These are phyloP conservation scores for Odocoileus hemionus DNA, from an alignment of 2,113 vertebrate genomes.

Conservation along the genomic window DNA sequence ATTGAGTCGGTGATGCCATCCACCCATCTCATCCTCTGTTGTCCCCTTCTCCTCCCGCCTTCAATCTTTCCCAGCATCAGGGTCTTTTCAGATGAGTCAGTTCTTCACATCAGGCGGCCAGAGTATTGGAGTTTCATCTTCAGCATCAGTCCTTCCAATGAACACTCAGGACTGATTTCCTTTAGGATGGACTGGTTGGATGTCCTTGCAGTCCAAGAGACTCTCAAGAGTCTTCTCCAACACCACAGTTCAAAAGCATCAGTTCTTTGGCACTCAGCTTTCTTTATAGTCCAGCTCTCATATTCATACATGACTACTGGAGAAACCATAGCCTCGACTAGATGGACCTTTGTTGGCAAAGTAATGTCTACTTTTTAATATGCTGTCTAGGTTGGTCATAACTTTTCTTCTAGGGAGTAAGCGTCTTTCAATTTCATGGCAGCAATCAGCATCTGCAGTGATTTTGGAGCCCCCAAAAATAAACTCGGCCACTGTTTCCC, in stretches of 20 bases:
- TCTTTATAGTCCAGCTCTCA: not conserved
- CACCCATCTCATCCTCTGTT: not conserved
- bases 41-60: not conserved
- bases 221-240: not conserved
- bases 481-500: not conserved
- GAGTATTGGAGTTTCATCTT: not conserved
- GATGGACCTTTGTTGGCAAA: not conserved
- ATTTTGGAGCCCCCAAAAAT: not conserved
- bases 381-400: not conserved
- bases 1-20: not conserved
- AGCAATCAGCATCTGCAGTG: not conserved
- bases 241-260: not conserved
- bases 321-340: not conserved
- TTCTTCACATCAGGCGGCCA: not conserved
- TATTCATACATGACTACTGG: not conserved
- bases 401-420: not conserved
- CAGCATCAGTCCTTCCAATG: not conserved
- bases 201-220: not conserved
- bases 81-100: not conserved
- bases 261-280: rapidly evolving
- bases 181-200: not conserved
- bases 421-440: not conserved
- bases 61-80: not conserved
- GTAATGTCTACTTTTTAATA: not conserved
- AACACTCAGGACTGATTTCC: not conserved